A percentile compares a stretch with the other conserved stretches of the same genome.
phyloP scores from a whole-genome alignment of 1,140 invertebrate genomes.

The Drosophila tropicalis region DNA sequence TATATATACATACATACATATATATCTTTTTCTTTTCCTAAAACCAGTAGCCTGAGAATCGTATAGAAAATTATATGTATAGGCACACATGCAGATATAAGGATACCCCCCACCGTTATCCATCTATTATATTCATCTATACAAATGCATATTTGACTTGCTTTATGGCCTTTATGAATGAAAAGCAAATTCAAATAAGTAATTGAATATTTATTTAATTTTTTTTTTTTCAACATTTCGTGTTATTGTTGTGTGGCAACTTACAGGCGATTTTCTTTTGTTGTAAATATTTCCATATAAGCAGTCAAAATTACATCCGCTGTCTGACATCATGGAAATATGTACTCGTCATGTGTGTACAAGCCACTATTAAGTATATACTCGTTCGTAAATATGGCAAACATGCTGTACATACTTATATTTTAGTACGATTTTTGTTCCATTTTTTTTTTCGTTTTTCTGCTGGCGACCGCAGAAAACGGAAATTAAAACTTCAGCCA shows the following conservation, averaged over 20 bases:
- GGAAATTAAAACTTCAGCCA: slow-evolving; percentile 70
- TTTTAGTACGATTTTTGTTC: slow-evolving; percentile 8
- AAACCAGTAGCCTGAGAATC: slow-evolving; percentile 53
- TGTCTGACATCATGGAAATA: slow-evolving; percentile 39
- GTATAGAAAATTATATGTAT: slow-evolving; percentile 22
- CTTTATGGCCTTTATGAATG: slow-evolving; percentile 23
- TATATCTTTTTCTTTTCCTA: neutral
- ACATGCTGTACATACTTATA: neutral
- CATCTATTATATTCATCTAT: slow-evolving; percentile 33
- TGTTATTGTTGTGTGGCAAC: slow-evolving; percentile 17
- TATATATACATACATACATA: too few species aligned
- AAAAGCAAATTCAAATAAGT: slow-evolving; percentile 36
- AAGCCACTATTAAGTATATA: neutral
- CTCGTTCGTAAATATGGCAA: neutral
- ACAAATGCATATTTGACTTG: slow-evolving; percentile 37
- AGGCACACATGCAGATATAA: slow-evolving; percentile 1
- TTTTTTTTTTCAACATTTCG: slow-evolving; percentile 39
- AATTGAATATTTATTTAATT: slow-evolving; percentile 74
- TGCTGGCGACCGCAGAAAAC: slow-evolving; percentile 49
- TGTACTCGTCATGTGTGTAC: neutral
- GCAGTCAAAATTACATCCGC: slow-evolving; percentile 48
- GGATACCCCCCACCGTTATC: slow-evolving; percentile 8
- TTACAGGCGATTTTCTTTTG: slow-evolving; percentile 35
- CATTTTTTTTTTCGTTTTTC: slow-evolving; percentile 28
- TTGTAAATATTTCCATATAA: slow-evolving; percentile 21